Conservation (phyloP, 2,797 vertebrate species). For the Hippocampus kuda region DNA sequence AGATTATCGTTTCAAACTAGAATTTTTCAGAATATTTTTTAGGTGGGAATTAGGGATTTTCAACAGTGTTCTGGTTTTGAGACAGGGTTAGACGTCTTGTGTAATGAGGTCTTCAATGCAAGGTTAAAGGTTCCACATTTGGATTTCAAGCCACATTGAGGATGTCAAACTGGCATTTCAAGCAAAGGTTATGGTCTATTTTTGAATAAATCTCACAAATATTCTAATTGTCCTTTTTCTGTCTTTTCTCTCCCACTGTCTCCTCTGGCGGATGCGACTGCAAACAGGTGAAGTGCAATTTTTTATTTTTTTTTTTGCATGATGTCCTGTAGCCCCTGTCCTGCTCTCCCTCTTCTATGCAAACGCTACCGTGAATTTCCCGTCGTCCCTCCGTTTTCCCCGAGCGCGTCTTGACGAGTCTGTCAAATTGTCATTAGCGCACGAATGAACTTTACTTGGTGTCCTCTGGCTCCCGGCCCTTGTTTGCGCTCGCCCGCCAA, state of each 20-base stretch:
- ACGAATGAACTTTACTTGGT: slow-evolving; percentile 29
- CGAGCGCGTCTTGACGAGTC: neutral
- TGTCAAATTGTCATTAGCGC: neutral
- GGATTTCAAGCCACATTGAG: neutral
- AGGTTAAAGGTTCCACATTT: neutral
- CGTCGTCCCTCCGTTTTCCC: neutral
- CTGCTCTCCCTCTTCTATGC: neutral
- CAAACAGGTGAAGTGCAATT: slow-evolving; percentile 48
- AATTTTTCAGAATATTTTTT: no score
- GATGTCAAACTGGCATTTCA: neutral
- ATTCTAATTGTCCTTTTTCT: neutral
- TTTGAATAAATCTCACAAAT: neutral
- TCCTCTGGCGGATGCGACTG: slow-evolving; percentile 7
- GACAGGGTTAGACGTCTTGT: no score
- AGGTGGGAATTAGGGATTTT: no score
- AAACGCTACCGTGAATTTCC: neutral
- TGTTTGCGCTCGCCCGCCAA: slow-evolving; percentile 21
- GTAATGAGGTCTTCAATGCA: neutral
- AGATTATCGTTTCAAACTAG: no score
- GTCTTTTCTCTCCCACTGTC: neutral
- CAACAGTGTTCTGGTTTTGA: no score
- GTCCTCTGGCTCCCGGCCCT: slow-evolving; percentile 15
- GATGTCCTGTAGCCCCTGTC: neutral
- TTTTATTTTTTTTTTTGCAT: neutral
- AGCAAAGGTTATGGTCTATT: neutral